phyloP scores from a whole-genome alignment of 2,113 vertebrate species.

The Toxotes jaculatrix region DNA sequence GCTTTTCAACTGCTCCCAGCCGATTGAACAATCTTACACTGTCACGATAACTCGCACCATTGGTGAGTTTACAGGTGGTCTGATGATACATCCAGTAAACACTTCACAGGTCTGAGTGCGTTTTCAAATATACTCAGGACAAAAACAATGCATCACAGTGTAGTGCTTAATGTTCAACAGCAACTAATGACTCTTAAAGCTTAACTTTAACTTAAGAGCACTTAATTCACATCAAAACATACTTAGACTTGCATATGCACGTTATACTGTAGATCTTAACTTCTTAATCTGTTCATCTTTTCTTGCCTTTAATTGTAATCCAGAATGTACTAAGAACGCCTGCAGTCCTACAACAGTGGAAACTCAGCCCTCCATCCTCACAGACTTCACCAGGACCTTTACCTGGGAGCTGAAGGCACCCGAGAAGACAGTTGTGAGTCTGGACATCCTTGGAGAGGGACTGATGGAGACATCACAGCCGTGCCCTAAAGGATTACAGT shows the following conservation, averaged over 20 bases:
- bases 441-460: slow-evolving; percentile 79
- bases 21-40: slow-evolving; percentile 73
- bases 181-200: no score
- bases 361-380: slow-evolving; percentile 78
- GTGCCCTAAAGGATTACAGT: slow-evolving; percentile 80
- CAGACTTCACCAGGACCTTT: slow-evolving; percentile 85
- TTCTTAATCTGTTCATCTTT: background rate
- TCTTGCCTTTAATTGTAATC: slow-evolving; percentile 21
- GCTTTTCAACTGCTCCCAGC: slow-evolving; percentile 83
- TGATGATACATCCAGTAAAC: background rate
- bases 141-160: background rate
- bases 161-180: background rate
- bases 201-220: no score
- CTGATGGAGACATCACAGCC: slow-evolving; percentile 79
- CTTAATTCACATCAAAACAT: background rate
- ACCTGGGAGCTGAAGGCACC: slow-evolving; percentile 84
- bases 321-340: slow-evolving; percentile 86
- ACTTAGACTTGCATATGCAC: background rate
- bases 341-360: slow-evolving; percentile 84
- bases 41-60: slow-evolving; percentile 81
- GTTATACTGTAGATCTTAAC: background rate
- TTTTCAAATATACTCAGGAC: background rate
- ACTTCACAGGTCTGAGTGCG: no score
- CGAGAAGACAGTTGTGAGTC: slow-evolving; percentile 79
- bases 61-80: slow-evolving; percentile 77